phyloP scores from a whole-genome alignment of 2,888 invertebrate genomes.

The Coenonympha glycerion region DNA sequence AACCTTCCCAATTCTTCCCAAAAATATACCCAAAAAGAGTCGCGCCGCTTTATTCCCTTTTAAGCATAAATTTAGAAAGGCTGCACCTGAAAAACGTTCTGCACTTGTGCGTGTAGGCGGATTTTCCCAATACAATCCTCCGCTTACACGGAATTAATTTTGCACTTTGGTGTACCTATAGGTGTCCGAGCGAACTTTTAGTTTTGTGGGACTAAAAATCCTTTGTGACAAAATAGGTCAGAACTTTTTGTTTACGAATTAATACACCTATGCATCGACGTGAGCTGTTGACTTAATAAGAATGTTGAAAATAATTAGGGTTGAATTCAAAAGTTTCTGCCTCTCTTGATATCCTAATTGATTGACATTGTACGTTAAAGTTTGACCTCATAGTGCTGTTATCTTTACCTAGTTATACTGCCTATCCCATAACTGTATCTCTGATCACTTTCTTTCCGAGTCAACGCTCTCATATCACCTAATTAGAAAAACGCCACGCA shows the following conservation, averaged over 20 bases:
- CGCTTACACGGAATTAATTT: constrained; percentile 31
- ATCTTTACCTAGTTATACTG: no score
- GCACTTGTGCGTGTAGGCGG: constrained; percentile 22
- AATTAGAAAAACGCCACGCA: no score
- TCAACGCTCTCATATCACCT: no score
- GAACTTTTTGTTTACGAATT: constrained; percentile 26
- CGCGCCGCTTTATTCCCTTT: constrained; percentile 16
- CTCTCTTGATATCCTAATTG: no score
- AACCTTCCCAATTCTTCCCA: neutral
- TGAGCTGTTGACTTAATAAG: neutral
- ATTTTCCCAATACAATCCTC: constrained; percentile 30
- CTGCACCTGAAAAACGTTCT: constrained; percentile 20
- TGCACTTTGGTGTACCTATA: no score
- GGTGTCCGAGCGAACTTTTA: constrained; percentile 23
- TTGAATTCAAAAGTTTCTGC: no score
- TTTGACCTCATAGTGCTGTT: no score
- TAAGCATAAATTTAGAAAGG: constrained; percentile 27
- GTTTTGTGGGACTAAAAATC: constrained; percentile 26
- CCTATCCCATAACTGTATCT: no score
- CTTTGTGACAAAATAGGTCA: constrained; percentile 29
- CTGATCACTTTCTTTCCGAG: no score
- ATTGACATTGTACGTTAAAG: no score
- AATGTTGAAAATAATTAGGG: neutral
- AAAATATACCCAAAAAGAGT: constrained; percentile 14
- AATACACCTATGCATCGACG: constrained; percentile 7